These are phyloP conservation scores for Acanthosoma haemorrhoidale DNA, from an alignment of 2,888 invertebrate species.

Conservation along the genomic window DNA sequence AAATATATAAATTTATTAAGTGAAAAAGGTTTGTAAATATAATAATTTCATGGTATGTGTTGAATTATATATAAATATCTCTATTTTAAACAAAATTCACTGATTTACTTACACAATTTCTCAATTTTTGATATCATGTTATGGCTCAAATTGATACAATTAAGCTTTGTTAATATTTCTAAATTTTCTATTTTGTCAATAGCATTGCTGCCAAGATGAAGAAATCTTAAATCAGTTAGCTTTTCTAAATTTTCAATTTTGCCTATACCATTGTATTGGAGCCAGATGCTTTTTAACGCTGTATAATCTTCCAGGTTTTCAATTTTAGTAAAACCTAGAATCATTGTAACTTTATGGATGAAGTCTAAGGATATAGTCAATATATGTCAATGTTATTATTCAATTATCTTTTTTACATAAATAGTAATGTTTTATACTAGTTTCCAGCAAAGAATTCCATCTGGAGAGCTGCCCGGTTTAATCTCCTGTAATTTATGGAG, in stretches of 20 bases:
- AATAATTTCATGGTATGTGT: background rate
- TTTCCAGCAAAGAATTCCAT: no score
- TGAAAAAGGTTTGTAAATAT: background rate
- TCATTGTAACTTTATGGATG: no score
- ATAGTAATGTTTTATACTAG: no score
- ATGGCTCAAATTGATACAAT: conserved; percentile 79
- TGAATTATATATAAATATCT: no score
- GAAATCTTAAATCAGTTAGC: conserved; percentile 67
- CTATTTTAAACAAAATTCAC: no score
- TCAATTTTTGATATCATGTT: conserved; percentile 73
- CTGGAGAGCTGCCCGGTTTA: no score
- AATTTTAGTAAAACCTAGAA: conserved; percentile 66
- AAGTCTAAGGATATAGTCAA: no score
- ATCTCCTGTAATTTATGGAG: no score
- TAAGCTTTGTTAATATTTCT: conserved; percentile 61
- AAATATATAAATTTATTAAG: background rate
- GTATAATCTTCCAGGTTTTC: conserved; percentile 91
- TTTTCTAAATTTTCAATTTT: conserved; percentile 78
- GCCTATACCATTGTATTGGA: conserved; percentile 84
- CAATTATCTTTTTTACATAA: no score
- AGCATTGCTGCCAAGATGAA: conserved; percentile 85
- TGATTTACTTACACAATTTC: background rate
- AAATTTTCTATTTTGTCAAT: conserved; percentile 81
- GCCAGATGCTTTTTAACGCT: conserved; percentile 82
- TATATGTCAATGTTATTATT: no score